Conservation (phyloP, 2,113 vertebrate species). For the Enhydra lutris region DNA sequence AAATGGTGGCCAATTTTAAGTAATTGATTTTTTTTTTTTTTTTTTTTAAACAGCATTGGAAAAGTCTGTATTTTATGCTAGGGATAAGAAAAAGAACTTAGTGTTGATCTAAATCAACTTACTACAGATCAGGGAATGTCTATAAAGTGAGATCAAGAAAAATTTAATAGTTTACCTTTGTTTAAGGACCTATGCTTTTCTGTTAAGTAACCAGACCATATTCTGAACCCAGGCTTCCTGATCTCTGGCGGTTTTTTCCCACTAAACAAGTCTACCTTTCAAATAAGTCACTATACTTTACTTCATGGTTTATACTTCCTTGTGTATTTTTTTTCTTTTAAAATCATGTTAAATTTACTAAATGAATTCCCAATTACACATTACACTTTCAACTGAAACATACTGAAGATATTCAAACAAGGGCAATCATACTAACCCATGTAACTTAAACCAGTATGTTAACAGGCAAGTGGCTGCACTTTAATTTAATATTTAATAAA, state of each 20-base stretch:
- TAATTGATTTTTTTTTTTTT: neutral
- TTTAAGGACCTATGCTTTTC: neutral
- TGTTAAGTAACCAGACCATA: neutral
- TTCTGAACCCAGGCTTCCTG: neutral
- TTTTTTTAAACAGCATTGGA: neutral
- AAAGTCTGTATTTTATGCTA: neutral
- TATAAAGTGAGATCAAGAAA: neutral
- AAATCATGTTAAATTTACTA: neutral
- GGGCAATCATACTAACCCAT: neutral
- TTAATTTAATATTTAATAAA: slow-evolving; percentile 42
- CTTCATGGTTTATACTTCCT: neutral
- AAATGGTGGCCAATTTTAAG: neutral
- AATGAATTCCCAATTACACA: neutral
- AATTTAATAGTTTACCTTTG: neutral
- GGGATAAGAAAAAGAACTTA: neutral
- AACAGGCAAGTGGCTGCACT: neutral
- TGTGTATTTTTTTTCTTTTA: neutral
- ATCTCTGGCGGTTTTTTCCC: neutral
- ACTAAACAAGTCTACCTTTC: neutral
- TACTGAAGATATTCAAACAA: neutral
- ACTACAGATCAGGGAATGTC: neutral
- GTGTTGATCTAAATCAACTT: neutral
- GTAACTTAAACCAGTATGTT: neutral
- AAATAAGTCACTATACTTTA: neutral
- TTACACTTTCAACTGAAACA: neutral